phyloP scores from a whole-genome alignment of 2,797 vertebrate species.

The Valencia hispanica region DNA sequence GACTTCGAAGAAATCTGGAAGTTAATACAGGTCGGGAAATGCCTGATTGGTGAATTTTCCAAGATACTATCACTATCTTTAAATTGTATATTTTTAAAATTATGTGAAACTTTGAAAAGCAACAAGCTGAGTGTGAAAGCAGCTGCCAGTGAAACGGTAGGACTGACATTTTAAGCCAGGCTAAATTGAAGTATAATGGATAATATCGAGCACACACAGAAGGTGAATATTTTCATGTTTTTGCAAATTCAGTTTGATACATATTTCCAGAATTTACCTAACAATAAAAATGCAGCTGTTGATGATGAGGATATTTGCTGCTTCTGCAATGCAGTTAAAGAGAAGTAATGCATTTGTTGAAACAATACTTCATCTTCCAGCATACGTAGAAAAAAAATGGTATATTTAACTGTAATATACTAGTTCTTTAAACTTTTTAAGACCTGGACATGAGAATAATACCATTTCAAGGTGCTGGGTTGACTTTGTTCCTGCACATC shows the following conservation, averaged over 20 bases:
- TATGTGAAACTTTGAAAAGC: constrained; percentile 6
- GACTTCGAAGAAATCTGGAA: not conserved
- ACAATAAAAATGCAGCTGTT: not conserved
- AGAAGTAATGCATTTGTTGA: not conserved
- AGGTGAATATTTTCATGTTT: not conserved
- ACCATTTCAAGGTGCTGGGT: not conserved
- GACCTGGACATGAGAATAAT: not conserved
- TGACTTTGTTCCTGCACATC: constrained; percentile 21
- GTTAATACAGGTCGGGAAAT: not conserved
- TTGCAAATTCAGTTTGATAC: constrained; percentile 8
- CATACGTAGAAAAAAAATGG: not conserved
- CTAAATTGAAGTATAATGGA: constrained; percentile 23
- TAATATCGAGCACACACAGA: constrained; percentile 14
- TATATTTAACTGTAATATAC: not conserved
- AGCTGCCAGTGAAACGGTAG: constrained; percentile 20
- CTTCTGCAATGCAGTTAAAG: not conserved
- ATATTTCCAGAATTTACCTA: not conserved
- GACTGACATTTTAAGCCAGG: not conserved
- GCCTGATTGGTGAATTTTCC: not conserved
- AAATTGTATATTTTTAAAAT: not conserved
- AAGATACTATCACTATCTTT: not conserved
- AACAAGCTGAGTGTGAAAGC: not conserved
- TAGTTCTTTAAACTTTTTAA: not conserved
- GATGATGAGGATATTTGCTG: constrained; percentile 5
- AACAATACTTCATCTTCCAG: not conserved